Base-by-base conservation (phyloP, 2,113 vertebrate species). In the Phainopepla nitens region DNA sequence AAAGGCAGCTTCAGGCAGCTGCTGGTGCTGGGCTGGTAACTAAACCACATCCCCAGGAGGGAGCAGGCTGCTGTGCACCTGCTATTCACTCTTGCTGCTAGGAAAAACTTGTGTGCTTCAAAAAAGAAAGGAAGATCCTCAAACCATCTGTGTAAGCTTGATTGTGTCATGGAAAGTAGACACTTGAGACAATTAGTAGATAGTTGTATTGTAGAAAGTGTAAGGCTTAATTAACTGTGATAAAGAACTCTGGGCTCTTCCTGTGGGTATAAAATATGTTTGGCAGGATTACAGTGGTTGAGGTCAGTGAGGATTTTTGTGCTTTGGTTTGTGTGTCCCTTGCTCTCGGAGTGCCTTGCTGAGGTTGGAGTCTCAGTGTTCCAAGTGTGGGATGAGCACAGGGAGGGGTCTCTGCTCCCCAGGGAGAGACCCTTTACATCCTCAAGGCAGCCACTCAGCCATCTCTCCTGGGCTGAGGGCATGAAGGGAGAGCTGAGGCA, bases 1-100 rank as follows among this genome's bases (percentile, higher is more conserved):
- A 96, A 84, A 92, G 33, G 76, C 69, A 68, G 88, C 72, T 77
- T 47, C 51, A 39, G 69, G 88, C 79, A 71, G 56, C 71, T 93
- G 27, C 93, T 90, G 56, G 22, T 80, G 73, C 84, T 80, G 13
- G 49, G 58, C 20, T 85, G 56, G 90, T 54, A 56, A 79, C 54
- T 83, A 70, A 93, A 96, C 65, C 80, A 91, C 65, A 71, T 18
- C 47, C 28, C 68, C 3, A 81, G 76, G 57, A 87, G 82, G 3
- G 15, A 95, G 28, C 15, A 94, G 90, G 82, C 93, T 95, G 87
- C 79, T 14, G 1, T 19, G 51, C 9, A 76, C 72, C 47, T 80
- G 44, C 87, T 87, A 31, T 87, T 91, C 78, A 36, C 20, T 66
- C 50, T 75, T 93, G 53, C 66, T 87, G 41, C 66, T 91, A 54